Conservation (phyloP, 2,888 invertebrate genomes). For the Trissolcus brochymenae region DNA sequence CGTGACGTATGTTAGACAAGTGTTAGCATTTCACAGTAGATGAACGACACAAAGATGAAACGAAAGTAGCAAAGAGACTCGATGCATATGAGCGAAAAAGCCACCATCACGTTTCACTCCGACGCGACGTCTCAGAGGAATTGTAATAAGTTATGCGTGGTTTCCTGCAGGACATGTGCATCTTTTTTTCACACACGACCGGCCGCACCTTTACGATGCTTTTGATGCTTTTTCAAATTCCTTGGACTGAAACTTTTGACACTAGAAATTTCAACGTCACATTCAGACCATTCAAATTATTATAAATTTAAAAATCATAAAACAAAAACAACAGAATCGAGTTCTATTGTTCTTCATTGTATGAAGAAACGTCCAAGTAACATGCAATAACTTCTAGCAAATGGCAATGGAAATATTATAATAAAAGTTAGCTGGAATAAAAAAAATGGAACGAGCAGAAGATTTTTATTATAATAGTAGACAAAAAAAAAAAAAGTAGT, state of each 20-base stretch:
- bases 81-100: conserved; percentile 44
- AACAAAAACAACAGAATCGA: too few species aligned
- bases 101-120: conserved; percentile 41
- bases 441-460: neutral
- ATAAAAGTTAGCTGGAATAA: neutral
- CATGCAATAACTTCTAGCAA: too few species aligned
- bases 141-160: conserved; percentile 47
- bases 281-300: too few species aligned
- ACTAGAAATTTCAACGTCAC: neutral
- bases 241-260: conserved; percentile 15
- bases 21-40: conserved; percentile 38
- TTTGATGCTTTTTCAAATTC: too few species aligned
- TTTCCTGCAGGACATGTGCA: conserved; percentile 32
- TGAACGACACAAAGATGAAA: conserved; percentile 43
- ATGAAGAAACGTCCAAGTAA: too few species aligned
- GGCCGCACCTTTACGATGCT: conserved; percentile 3
- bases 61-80: conserved; percentile 37
- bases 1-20: conserved; percentile 42
- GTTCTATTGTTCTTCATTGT: too few species aligned
- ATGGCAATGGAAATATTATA: neutral
- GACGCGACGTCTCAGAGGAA: conserved; percentile 43
- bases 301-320: too few species aligned
- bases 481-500: neutral
- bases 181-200: conserved; percentile 8
- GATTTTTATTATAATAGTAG: conserved; percentile 8